A percentile compares a stretch with the other conserved stretches of the same genome.
phyloP scores from a whole-genome alignment of 2,888 invertebrate species.

The Pandemis heparana region DNA sequence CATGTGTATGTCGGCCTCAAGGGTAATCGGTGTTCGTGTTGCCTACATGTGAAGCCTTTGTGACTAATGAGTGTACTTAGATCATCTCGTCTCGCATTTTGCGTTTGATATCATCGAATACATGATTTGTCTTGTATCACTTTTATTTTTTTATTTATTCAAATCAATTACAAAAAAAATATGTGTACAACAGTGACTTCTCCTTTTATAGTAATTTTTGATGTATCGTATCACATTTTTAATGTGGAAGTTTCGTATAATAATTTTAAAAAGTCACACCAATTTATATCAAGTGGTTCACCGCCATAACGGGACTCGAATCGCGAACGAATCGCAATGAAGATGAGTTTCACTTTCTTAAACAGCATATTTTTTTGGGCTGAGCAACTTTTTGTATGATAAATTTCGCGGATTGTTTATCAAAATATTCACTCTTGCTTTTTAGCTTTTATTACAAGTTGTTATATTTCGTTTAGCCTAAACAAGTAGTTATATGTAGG shows the following conservation, averaged over 20 bases:
- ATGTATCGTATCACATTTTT: background rate
- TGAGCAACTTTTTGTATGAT: slow-evolving; percentile 16
- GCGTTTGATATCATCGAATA: background rate
- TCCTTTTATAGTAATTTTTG: background rate
- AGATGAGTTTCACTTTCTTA: slow-evolving; percentile 42
- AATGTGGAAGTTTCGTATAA: background rate
- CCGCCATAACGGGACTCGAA: slow-evolving; percentile 28
- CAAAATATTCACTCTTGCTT: slow-evolving; percentile 21
- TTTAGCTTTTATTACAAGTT: background rate
- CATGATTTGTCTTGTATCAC: background rate
- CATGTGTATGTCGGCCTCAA: slow-evolving; percentile 15
- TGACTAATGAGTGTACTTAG: slow-evolving; percentile 44
- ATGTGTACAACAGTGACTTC: no score
- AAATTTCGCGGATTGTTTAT: slow-evolving; percentile 8
- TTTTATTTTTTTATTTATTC: no score
- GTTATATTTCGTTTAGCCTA: background rate
- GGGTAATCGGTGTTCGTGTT: slow-evolving; percentile 40
- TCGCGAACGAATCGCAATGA: slow-evolving; percentile 12
- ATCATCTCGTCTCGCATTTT: background rate
- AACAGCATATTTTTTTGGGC: slow-evolving; percentile 34
- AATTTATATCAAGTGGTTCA: slow-evolving; percentile 29
- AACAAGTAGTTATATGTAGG: no score
- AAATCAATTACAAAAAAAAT: no score
- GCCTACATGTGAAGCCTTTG: slow-evolving; percentile 48
- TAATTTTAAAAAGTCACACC: slow-evolving; percentile 16